A percentile compares a stretch with the other conserved stretches of the same genome.
These are phyloP conservation scores for Melanostoma scalare DNA, from an alignment of 2,888 invertebrate species.

Conservation along the genomic window DNA sequence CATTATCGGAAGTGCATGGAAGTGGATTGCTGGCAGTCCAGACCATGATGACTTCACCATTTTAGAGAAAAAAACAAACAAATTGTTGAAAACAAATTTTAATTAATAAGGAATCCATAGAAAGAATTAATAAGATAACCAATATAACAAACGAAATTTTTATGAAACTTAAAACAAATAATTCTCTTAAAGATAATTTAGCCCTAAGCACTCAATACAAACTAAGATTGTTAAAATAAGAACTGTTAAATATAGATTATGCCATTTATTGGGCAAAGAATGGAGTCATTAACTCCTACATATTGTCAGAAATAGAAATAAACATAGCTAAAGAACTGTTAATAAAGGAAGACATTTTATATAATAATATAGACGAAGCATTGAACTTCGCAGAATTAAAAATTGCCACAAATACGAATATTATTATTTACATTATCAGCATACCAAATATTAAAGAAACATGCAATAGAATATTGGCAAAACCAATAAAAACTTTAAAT, in stretches of 20 bases:
- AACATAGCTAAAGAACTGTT: background rate
- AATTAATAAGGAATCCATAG: constrained; percentile 38
- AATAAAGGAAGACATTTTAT: background rate
- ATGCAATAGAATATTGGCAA: too few species aligned
- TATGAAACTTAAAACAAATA: constrained; percentile 17
- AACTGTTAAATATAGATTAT: background rate
- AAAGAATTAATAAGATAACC: constrained; percentile 43
- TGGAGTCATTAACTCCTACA: background rate
- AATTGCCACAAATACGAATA: too few species aligned
- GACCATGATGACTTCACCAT: background rate
- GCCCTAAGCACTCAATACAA: background rate
- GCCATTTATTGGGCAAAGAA: background rate
- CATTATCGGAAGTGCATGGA: constrained; percentile 3
- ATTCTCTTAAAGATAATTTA: background rate
- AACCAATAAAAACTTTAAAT: too few species aligned
- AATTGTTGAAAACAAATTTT: constrained; percentile 20
- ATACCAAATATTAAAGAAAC: too few species aligned
- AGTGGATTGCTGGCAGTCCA: background rate
- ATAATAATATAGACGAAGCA: constrained; percentile 1
- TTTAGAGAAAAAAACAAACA: background rate
- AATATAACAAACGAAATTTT: constrained; percentile 42
- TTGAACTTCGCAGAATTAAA: background rate
- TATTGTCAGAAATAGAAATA: background rate
- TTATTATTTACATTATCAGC: too few species aligned
- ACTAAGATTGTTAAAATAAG: background rate